Evolutionary conservation across 2,888 invertebrate genomes (phyloP).

Genomic region (Digitonthophagus gazella): DNA sequence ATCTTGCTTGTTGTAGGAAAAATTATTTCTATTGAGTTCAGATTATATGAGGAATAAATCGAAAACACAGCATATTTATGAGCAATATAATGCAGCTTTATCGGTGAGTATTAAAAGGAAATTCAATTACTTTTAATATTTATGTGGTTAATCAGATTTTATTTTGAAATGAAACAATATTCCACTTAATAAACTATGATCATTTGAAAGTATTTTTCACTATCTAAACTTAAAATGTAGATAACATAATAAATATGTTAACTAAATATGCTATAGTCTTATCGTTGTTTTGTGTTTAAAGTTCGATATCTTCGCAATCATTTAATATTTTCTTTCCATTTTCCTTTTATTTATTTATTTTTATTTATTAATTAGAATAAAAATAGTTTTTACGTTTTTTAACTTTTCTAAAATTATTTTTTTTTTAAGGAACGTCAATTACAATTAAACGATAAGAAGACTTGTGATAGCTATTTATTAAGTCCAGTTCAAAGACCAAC

Average conservation of each 20-base stretch:
- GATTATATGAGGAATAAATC: conserved; percentile 23
- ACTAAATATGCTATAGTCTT: too few relatives aligned
- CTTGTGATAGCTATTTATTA: conserved; percentile 40
- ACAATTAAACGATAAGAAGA: conserved; percentile 41
- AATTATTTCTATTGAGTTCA: conserved; percentile 20
- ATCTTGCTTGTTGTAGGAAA: conserved; percentile 21
- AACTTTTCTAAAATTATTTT: conserved; percentile 9
- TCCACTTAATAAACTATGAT: too few relatives aligned
- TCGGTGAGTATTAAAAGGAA: conserved; percentile 4
- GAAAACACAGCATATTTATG: conserved; percentile 9
- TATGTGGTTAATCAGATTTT: too few relatives aligned
- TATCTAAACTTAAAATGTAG: too few relatives aligned
- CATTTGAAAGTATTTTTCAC: too few relatives aligned
- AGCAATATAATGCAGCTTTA: not conserved
- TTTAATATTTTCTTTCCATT: too few relatives aligned
- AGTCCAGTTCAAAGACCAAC: conserved; percentile 45
- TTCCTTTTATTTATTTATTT: not conserved
- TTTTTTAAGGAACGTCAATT: conserved; percentile 48
- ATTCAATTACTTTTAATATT: too few relatives aligned
- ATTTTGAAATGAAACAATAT: too few relatives aligned
- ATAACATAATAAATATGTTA: too few relatives aligned
- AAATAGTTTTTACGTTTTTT: not conserved
- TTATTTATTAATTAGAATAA: too few relatives aligned
- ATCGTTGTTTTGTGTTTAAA: too few relatives aligned
- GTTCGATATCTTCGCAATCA: too few relatives aligned